Evolutionary conservation across 2,113 vertebrate species (phyloP).

Genomic region (Penelope pileata): DNA sequence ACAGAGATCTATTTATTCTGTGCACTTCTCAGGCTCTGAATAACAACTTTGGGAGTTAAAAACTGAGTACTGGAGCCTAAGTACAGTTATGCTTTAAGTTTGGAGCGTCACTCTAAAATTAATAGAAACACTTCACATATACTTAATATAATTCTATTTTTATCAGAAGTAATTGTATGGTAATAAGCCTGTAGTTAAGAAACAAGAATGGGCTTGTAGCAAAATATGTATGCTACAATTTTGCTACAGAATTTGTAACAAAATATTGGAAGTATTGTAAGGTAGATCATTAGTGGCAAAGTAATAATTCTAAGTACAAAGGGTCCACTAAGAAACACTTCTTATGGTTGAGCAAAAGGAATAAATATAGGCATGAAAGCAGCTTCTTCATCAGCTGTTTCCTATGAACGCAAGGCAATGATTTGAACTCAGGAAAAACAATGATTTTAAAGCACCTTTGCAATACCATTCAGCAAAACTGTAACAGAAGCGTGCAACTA

Average conservation of each 20-base stretch:
- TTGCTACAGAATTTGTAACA: not conserved
- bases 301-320: conserved; percentile 34
- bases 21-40: not conserved
- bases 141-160: not conserved
- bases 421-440: not conserved
- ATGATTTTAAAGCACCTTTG: not conserved
- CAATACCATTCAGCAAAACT: not conserved
- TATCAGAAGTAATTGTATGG: not conserved
- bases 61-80: not conserved
- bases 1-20: not conserved
- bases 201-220: not conserved
- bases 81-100: not conserved
- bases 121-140: not conserved
- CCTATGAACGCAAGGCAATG: not conserved
- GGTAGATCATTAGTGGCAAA: not conserved
- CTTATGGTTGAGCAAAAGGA: not conserved
- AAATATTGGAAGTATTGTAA: conserved; percentile 23
- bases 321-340: not conserved
- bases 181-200: not conserved
- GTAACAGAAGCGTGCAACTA: not conserved
- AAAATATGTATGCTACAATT: not conserved
- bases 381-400: conserved; percentile 38
- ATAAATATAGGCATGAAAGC: not conserved
- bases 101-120: not conserved
- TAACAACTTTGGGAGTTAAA: conserved; percentile 14